phyloP scores from a whole-genome alignment of 1,140 invertebrate genomes.

The Eubasilissa regina region DNA sequence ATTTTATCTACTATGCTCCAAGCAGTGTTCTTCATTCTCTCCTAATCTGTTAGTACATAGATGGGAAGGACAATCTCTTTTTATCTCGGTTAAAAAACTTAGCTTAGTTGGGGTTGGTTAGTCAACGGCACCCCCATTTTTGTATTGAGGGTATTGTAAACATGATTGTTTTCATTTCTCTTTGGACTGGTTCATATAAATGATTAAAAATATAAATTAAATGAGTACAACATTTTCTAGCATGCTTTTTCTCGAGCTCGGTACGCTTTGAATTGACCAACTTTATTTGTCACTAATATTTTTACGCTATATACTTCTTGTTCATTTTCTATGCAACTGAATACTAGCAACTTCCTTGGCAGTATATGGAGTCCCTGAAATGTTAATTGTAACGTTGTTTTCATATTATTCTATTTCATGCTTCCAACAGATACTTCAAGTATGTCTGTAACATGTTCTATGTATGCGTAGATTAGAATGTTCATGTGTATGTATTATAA shows the following conservation, averaged over 20 bases:
- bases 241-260: conserved; percentile 53
- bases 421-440: conserved; percentile 60
- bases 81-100: too few species aligned
- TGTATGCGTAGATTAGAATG: conserved; percentile 56
- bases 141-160: too few species aligned
- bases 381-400: conserved; percentile 60
- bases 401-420: conserved; percentile 60
- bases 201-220: conserved; percentile 11
- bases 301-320: conserved; percentile 52
- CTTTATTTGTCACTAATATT: conserved; percentile 52
- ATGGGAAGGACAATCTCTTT: too few species aligned
- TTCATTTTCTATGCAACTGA: conserved; percentile 57
- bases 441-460: conserved; percentile 61
- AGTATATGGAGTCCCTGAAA: conserved; percentile 55
- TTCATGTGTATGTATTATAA: conserved; percentile 18
- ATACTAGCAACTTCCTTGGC: conserved; percentile 57
- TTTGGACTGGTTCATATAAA: conserved; percentile 28
- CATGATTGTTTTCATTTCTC: conserved; percentile 5
- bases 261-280: conserved; percentile 56
- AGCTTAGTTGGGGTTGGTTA: too few species aligned
- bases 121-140: too few species aligned
- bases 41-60: too few species aligned
- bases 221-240: conserved; percentile 29
- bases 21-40: too few species aligned
- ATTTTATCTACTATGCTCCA: too few species aligned